Conservation (phyloP, 2,113 vertebrate species). For the Lucifuga dentata region DNA sequence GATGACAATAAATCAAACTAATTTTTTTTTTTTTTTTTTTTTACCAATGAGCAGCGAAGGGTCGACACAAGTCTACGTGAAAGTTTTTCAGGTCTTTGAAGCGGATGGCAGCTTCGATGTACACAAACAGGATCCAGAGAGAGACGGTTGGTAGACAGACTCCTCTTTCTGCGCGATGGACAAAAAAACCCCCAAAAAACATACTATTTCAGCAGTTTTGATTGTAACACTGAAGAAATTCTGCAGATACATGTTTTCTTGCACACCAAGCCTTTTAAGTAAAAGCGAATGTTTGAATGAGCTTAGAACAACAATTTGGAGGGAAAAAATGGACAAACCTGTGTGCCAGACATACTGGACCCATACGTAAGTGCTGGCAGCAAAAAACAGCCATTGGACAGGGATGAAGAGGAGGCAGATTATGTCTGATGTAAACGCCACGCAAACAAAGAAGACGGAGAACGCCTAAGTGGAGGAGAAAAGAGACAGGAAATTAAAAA, state of each 20-base stretch:
- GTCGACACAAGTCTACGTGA: slow-evolving; percentile 97
- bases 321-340: slow-evolving; percentile 78
- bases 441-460: slow-evolving; percentile 99
- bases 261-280: slow-evolving; percentile 3
- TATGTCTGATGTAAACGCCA: slow-evolving; percentile 98
- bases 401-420: slow-evolving; percentile 99
- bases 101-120: slow-evolving; percentile 98
- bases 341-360: slow-evolving; percentile 99
- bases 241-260: slow-evolving; percentile 12
- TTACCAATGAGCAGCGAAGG: slow-evolving; percentile 97
- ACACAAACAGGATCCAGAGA: slow-evolving; percentile 98
- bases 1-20: neutral
- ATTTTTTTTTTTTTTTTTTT: no score
- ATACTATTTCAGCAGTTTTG: neutral
- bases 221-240: slow-evolving; percentile 3
- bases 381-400: slow-evolving; percentile 97
- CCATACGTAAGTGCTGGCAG: slow-evolving; percentile 98
- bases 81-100: slow-evolving; percentile 99
- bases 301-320: neutral
- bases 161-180: slow-evolving; percentile 87
- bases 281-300: slow-evolving; percentile 17
- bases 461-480: slow-evolving; percentile 86
- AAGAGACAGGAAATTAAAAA: slow-evolving; percentile 15
- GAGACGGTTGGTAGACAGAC: slow-evolving; percentile 98
- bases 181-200: neutral